These are phyloP conservation scores for Phycodurus eques DNA, from an alignment of 2,113 vertebrate species.

Conservation along the genomic window DNA sequence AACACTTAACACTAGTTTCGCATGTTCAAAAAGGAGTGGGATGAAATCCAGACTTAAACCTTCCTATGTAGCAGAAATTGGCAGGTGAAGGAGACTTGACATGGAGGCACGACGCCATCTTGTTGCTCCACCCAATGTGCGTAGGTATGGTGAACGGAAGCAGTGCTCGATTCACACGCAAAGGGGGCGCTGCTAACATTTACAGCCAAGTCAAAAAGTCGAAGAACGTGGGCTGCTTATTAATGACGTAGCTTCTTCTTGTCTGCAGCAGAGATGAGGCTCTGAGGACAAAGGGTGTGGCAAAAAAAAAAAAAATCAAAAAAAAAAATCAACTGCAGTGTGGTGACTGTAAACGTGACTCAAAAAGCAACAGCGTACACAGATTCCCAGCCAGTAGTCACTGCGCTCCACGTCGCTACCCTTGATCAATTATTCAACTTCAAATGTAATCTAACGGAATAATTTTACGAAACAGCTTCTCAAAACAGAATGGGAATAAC, in stretches of 20 bases:
- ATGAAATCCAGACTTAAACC: not conserved
- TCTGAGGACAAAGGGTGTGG: conserved; percentile 54
- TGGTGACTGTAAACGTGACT: conserved; percentile 26
- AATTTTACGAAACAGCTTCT: not conserved
- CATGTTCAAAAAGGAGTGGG: not conserved
- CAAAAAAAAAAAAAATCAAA: conserved; percentile 31
- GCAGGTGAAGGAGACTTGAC: conserved; percentile 13
- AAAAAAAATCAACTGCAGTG: conserved; percentile 38
- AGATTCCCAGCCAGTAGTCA: not conserved
- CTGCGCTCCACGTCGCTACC: not conserved
- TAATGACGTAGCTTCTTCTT: conserved; percentile 36
- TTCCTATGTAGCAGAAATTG: not conserved
- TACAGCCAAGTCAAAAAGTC: conserved; percentile 36
- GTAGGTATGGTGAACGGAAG: conserved; percentile 22
- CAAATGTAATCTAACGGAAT: not conserved
- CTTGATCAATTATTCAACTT: conserved; percentile 2
- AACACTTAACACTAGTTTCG: not conserved
- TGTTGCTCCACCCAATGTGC: conserved; percentile 73
- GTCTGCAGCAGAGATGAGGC: conserved; percentile 37
- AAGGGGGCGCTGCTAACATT: not conserved
- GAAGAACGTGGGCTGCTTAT: conserved; percentile 33
- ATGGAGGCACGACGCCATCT: conserved; percentile 55
- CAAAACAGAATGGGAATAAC: conserved; percentile 2
- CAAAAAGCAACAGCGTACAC: not conserved
- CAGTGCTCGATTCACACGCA: conserved; percentile 20